These are phyloP conservation scores for Neotoxoptera formosana DNA, from an alignment of 1,140 invertebrate genomes.

Conservation along the genomic window DNA sequence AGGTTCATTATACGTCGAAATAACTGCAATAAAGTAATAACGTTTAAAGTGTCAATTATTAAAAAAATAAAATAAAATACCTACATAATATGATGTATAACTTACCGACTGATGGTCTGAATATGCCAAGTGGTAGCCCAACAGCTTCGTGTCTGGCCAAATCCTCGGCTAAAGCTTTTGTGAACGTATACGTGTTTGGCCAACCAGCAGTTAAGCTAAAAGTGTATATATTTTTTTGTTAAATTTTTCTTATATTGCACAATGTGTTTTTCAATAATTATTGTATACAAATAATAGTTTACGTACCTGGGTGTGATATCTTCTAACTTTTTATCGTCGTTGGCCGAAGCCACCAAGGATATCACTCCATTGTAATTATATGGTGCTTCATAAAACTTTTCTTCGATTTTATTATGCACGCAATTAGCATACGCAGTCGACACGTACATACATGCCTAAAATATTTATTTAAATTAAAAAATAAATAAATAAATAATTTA, in stretches of 20 bases:
- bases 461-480: not conserved
- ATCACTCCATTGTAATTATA: conserved; percentile 58
- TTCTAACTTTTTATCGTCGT: conserved; percentile 66
- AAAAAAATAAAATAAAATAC: not conserved
- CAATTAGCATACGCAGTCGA: conserved; percentile 76
- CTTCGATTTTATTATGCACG: conserved; percentile 67
- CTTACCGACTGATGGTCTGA: conserved; percentile 77
- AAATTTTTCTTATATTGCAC: not conserved
- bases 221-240: conserved; percentile 11
- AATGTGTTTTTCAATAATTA: not conserved
- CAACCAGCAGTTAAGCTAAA: conserved; percentile 69
- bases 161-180: conserved; percentile 83
- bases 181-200: conserved; percentile 87
- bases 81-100: conserved; percentile 25
- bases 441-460: conserved; percentile 66
- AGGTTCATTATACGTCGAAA: conserved; percentile 82
- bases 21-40: conserved; percentile 68
- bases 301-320: conserved; percentile 65
- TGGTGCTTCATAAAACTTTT: conserved; percentile 61
- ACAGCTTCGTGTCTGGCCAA: conserved; percentile 71
- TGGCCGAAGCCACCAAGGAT: conserved; percentile 59
- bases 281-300: not conserved
- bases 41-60: not conserved
- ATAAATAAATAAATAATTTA: not conserved
- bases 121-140: conserved; percentile 76